Conservation (phyloP, 2,888 invertebrate species). For the Drosophila maculinotata region DNA sequence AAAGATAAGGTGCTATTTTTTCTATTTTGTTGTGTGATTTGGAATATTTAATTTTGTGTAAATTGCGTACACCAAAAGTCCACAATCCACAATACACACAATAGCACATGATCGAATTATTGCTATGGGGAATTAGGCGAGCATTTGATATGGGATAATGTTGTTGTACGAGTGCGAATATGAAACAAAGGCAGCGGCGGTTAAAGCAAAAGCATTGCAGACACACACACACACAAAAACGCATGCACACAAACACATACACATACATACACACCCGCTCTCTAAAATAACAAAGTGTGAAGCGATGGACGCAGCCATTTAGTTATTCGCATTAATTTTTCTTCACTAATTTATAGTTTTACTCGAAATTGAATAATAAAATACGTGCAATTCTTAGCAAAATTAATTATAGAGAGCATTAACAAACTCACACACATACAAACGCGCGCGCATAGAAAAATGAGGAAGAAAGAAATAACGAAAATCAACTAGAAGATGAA, state of each 20-base stretch:
- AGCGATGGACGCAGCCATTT: constrained; percentile 29
- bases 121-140: constrained; percentile 56
- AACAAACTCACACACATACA: constrained; percentile 38
- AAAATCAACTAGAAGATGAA: constrained; percentile 78
- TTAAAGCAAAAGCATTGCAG: constrained; percentile 69
- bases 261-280: constrained; percentile 28
- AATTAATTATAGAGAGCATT: constrained; percentile 53
- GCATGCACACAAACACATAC: constrained; percentile 14
- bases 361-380: no score
- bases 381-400: constrained; percentile 20
- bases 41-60: constrained; percentile 6
- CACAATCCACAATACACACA: constrained; percentile 30
- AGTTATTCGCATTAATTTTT: constrained; percentile 27
- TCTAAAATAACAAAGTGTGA: constrained; percentile 35
- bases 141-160: constrained; percentile 73
- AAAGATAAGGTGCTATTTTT: background rate
- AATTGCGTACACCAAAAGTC: constrained; percentile 12
- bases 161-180: constrained; percentile 47
- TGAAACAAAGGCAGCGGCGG: constrained; percentile 78
- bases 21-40: constrained; percentile 7
- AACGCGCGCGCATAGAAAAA: constrained; percentile 51
- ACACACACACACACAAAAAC: constrained; percentile 45
- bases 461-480: constrained; percentile 57
- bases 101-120: constrained; percentile 71
- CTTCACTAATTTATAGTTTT: constrained; percentile 1